These are phyloP conservation scores for Anolis carolinensis DNA, from an alignment of 2,113 vertebrate genomes.

Conservation along the genomic window DNA sequence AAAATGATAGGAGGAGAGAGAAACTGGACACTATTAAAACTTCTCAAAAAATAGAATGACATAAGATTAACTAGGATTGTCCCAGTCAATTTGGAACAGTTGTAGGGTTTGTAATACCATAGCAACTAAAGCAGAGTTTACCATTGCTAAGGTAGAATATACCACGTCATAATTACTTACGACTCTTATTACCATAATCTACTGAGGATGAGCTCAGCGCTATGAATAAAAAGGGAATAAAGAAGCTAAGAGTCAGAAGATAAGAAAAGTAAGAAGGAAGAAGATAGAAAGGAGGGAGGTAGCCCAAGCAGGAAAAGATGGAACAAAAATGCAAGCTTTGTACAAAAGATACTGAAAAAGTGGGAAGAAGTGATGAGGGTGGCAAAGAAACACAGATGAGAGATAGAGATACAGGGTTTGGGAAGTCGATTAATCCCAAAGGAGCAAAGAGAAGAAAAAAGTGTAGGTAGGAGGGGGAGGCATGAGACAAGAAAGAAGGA, in stretches of 20 bases:
- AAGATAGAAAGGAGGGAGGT: background rate
- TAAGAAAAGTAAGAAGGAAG: background rate
- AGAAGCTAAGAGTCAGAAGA: background rate
- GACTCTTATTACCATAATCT: background rate
- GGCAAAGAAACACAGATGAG: background rate
- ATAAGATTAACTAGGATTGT: no score
- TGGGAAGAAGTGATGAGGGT: background rate
- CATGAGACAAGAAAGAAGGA: background rate
- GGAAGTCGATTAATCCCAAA: background rate
- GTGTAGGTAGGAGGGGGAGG: background rate
- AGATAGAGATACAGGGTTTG: background rate
- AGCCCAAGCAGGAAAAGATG: background rate
- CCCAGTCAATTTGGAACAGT: no score
- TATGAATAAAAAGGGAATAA: background rate
- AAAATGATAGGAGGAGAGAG: no score
- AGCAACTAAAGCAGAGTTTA: background rate
- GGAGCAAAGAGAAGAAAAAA: background rate
- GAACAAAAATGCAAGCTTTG: background rate
- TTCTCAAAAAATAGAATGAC: no score
- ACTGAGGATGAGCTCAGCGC: background rate
- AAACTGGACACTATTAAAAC: no score
- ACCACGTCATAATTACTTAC: background rate
- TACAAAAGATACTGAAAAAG: background rate
- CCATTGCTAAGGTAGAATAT: background rate
- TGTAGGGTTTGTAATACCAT: background rate